Conservation (phyloP, 2,113 vertebrate genomes). For the Calonectris borealis region DNA sequence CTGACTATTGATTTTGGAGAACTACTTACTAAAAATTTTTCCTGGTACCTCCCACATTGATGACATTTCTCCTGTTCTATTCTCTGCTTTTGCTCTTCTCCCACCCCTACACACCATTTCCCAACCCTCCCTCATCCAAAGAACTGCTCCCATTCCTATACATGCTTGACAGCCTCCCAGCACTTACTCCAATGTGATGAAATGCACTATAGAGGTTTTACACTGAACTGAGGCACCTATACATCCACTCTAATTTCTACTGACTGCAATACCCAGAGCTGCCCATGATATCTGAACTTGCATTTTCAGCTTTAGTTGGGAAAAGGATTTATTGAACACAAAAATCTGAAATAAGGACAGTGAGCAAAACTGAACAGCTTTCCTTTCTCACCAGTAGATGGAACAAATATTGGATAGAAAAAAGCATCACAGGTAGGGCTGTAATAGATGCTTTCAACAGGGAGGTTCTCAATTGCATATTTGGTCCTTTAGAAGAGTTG, state of each 20-base stretch:
- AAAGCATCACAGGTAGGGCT: neutral
- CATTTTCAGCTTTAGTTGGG: neutral
- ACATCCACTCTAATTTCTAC: neutral
- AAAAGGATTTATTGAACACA: neutral
- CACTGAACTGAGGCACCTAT: neutral
- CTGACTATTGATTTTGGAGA: neutral
- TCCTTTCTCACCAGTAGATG: neutral
- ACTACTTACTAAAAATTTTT: neutral
- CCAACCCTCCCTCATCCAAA: neutral
- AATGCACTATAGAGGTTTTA: neutral
- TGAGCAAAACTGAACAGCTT: neutral
- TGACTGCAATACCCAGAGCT: neutral
- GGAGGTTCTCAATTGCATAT: neutral
- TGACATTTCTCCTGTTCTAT: neutral
- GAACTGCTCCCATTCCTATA: neutral
- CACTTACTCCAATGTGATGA: neutral
- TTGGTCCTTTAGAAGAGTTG: neutral
- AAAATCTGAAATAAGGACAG: neutral
- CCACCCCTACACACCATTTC: neutral
- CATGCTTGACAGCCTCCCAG: neutral
- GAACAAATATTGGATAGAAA: neutral
- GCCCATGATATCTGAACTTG: neutral
- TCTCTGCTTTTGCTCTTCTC: neutral
- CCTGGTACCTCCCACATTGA: rapidly evolving
- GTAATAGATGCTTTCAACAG: neutral